These are phyloP conservation scores for Procambarus virginalis DNA, from an alignment of 1,140 invertebrate species.

Conservation along the genomic window DNA sequence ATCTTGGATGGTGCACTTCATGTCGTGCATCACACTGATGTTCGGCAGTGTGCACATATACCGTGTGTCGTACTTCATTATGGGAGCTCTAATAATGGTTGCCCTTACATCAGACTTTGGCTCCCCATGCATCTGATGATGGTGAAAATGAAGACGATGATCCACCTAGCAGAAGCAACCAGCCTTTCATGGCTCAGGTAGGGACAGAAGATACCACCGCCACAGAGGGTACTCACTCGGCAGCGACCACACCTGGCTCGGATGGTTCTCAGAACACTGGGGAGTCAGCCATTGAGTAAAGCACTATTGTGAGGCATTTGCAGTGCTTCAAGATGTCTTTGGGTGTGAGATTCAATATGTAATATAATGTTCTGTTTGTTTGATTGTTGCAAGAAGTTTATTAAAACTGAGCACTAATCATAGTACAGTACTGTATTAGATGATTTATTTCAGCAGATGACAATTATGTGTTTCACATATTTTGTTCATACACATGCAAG, in stretches of 20 bases:
- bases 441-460: background rate
- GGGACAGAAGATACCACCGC: background rate
- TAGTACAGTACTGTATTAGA: background rate
- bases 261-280: background rate
- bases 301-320: no score
- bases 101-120: constrained; percentile 55
- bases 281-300: background rate
- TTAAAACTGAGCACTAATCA: background rate
- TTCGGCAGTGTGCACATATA: constrained; percentile 56
- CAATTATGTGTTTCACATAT: no score
- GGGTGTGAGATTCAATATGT: background rate
- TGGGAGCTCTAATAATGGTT: constrained; percentile 29
- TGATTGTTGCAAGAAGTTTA: background rate
- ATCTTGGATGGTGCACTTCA: constrained; percentile 31
- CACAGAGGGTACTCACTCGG: background rate
- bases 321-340: background rate
- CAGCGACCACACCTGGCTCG: background rate
- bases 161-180: background rate
- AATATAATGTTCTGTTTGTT: background rate
- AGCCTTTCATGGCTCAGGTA: constrained; percentile 20
- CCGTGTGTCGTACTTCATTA: constrained; percentile 49
- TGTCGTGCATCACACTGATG: constrained; percentile 52
- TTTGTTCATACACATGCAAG: no score
- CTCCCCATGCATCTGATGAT: constrained; percentile 23
- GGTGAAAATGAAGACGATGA: background rate